Conservation (phyloP, 2,113 vertebrate genomes). For the Prietella phreatophila region DNA sequence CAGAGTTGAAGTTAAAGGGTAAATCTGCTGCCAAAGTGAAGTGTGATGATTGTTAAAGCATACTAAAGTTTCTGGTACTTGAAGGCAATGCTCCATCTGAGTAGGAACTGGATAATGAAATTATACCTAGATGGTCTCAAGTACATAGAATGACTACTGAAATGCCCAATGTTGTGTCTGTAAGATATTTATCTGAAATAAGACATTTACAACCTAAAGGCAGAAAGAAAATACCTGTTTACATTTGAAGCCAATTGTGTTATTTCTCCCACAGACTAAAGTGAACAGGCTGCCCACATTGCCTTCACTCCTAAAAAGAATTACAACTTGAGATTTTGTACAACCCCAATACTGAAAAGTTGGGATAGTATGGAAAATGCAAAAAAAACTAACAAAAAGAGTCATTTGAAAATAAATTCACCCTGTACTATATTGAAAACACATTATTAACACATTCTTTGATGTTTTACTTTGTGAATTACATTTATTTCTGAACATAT, state of each 20-base stretch:
- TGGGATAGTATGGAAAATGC: too few relatives aligned
- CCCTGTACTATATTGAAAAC: too few relatives aligned
- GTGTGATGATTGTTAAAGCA: neutral
- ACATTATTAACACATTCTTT: too few relatives aligned
- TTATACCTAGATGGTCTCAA: constrained; percentile 12
- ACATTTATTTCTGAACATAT: too few relatives aligned
- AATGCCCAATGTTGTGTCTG: neutral
- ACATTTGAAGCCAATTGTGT: constrained; percentile 6
- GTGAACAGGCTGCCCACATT: constrained; percentile 27
- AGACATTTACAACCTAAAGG: neutral
- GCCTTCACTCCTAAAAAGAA: constrained; percentile 14
- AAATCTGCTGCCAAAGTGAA: neutral
- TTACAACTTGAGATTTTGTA: neutral
- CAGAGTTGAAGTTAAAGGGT: neutral
- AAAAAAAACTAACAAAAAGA: too few relatives aligned
- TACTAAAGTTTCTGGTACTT: neutral
- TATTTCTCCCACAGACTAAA: constrained; percentile 5
- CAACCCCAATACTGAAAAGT: too few relatives aligned
- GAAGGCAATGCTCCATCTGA: constrained; percentile 6
- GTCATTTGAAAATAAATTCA: too few relatives aligned
- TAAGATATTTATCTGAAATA: neutral
- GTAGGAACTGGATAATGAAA: constrained; percentile 24
- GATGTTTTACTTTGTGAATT: too few relatives aligned
- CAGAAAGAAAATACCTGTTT: neutral
- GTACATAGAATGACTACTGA: neutral